phyloP scores from a whole-genome alignment of 2,888 invertebrate genomes.

The Psococerastis gibbosa region DNA sequence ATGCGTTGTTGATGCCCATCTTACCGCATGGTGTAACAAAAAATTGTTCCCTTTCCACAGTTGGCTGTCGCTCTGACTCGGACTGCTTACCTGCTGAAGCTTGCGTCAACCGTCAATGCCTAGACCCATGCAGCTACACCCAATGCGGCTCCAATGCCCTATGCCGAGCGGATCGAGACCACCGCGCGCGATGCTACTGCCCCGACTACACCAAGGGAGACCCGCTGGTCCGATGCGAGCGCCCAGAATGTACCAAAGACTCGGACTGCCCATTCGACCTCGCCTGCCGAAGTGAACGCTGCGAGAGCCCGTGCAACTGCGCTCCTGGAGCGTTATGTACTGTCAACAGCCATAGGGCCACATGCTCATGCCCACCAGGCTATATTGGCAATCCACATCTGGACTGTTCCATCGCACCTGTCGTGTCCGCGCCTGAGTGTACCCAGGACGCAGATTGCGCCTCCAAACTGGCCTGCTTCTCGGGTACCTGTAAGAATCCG shows the following conservation, averaged over 20 bases:
- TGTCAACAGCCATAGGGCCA: slow-evolving; percentile 54
- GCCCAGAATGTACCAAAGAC: slow-evolving; percentile 57
- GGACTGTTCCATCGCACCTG: slow-evolving; percentile 39
- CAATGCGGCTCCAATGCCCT: slow-evolving; percentile 65
- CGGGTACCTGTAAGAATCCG: slow-evolving; percentile 59
- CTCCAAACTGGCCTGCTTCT: slow-evolving; percentile 67
- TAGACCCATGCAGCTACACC: slow-evolving; percentile 57
- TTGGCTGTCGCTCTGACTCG: slow-evolving; percentile 68
- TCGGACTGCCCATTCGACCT: slow-evolving; percentile 60
- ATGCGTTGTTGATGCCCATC: no score
- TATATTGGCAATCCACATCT: slow-evolving; percentile 57
- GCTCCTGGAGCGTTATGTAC: slow-evolving; percentile 57
- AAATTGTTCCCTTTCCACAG: no score
- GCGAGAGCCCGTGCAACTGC: slow-evolving; percentile 71
- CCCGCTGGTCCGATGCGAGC: slow-evolving; percentile 54
- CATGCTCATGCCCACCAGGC: slow-evolving; percentile 67
- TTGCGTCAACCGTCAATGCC: slow-evolving; percentile 63
- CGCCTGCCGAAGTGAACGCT: slow-evolving; percentile 57
- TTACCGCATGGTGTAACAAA: no score
- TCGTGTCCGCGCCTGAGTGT: slow-evolving; percentile 41
- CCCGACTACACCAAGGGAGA: slow-evolving; percentile 56
- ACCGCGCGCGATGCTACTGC: slow-evolving; percentile 62
- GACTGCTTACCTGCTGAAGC: slow-evolving; percentile 68
- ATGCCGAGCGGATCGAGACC: slow-evolving; percentile 55
- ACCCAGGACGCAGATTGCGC: slow-evolving; percentile 66